phyloP scores from a whole-genome alignment of 2,113 vertebrate genomes.

The Alethe diademata region DNA sequence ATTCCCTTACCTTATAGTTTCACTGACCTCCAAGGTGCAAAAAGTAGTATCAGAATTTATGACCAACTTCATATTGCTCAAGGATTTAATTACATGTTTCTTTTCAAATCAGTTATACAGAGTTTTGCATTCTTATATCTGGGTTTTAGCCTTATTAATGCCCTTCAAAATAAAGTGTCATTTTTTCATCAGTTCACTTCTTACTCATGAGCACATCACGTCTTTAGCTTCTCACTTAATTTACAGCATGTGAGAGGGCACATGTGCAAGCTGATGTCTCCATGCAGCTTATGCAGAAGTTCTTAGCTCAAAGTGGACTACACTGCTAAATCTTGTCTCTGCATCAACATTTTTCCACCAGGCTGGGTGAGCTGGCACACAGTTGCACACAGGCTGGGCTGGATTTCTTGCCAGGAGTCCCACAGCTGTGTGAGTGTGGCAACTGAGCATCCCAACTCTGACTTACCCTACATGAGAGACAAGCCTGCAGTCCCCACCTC shows the following conservation, averaged over 20 bases:
- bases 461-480: accelerated
- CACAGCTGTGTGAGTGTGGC: not conserved
- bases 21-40: not conserved
- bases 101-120: not conserved
- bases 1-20: not conserved
- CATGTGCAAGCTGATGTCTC: not conserved
- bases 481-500: not conserved
- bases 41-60: not conserved
- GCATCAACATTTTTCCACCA: not conserved
- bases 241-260: not conserved
- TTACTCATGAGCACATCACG: not conserved
- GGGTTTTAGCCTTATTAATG: not conserved
- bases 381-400: not conserved
- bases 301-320: not conserved
- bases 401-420: not conserved
- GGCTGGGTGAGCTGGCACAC: not conserved
- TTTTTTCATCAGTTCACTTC: not conserved
- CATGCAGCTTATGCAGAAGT: not conserved
- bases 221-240: not conserved
- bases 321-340: not conserved
- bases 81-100: not conserved
- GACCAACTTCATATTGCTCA: not conserved
- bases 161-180: not conserved
- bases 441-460: not conserved
- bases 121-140: not conserved